These are phyloP conservation scores for Caenorhabditis virilis DNA, from an alignment of 2,888 invertebrate species.

Conservation along the genomic window DNA sequence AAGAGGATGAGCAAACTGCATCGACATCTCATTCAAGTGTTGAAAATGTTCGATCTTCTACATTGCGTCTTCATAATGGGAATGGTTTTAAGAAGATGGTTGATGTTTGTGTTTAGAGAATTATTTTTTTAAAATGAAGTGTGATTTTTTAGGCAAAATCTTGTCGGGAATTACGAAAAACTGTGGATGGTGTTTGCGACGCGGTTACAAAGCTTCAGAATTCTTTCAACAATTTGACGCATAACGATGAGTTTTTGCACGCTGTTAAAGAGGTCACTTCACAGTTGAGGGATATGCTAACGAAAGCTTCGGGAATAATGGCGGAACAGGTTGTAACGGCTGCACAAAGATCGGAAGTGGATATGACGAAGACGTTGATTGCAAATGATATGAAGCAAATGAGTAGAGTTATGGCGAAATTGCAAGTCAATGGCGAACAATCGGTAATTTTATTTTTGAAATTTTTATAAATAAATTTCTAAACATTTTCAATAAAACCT, in stretches of 20 bases:
- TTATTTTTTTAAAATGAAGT: too few species aligned
- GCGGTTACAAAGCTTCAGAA: conserved; percentile 46
- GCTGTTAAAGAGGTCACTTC: conserved; percentile 39
- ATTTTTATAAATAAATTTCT: too few species aligned
- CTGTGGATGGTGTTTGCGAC: conserved; percentile 35
- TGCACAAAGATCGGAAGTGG: conserved; percentile 32
- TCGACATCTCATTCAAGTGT: conserved; percentile 26
- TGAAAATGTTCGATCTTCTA: conserved; percentile 25
- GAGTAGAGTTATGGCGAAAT: conserved; percentile 48
- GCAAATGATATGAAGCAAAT: conserved; percentile 55
- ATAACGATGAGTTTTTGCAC: conserved; percentile 45
- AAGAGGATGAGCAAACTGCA: conserved; percentile 16
- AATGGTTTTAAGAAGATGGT: neutral
- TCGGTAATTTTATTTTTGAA: too few species aligned
- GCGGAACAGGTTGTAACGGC: conserved; percentile 24
- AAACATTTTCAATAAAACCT: too few species aligned
- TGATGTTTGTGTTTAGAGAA: too few species aligned
- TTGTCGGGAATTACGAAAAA: conserved; percentile 13
- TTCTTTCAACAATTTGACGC: conserved; percentile 46
- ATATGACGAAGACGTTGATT: conserved; percentile 48
- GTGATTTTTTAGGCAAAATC: too few species aligned
- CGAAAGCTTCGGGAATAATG: conserved; percentile 22
- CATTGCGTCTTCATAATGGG: conserved; percentile 14
- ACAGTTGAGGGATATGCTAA: conserved; percentile 38
- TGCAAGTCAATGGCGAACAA: conserved; percentile 28